A percentile compares a stretch with the other conserved stretches of the same genome.
Evolutionary conservation across 2,888 invertebrate genomes (phyloP).

Genomic region (Cryptocephalus moraei): DNA sequence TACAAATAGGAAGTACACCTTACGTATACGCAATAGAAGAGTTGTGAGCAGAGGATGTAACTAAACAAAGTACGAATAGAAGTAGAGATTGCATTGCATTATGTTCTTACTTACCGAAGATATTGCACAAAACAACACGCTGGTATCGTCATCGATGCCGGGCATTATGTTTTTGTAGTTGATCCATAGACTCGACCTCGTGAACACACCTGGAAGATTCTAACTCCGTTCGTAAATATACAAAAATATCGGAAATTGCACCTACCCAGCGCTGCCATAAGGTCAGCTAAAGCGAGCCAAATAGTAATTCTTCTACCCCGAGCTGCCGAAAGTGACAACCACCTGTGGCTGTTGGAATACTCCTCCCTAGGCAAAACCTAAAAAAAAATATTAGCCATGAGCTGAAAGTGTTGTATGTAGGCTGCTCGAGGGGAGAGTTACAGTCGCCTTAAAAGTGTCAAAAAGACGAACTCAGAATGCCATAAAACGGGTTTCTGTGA

Average conservation of each 20-base stretch:
- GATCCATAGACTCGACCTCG: constrained; percentile 60
- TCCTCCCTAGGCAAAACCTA: constrained; percentile 56
- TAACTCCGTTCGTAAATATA: neutral
- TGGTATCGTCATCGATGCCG: constrained; percentile 52
- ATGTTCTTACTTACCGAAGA: constrained; percentile 50
- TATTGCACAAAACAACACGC: constrained; percentile 61
- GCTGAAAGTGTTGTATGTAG: too few relatives aligned
- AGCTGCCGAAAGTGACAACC: constrained; percentile 48
- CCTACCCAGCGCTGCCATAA: constrained; percentile 65
- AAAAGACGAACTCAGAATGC: too few relatives aligned
- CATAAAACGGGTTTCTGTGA: too few relatives aligned
- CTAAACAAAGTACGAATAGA: too few relatives aligned
- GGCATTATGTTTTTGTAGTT: constrained; percentile 58
- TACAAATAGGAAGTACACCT: too few relatives aligned
- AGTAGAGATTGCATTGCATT: too few relatives aligned
- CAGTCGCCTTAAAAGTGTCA: too few relatives aligned
- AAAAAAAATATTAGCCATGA: constrained; percentile 17
- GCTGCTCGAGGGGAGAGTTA: too few relatives aligned
- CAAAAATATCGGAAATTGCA: too few relatives aligned
- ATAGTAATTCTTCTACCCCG: constrained; percentile 62
- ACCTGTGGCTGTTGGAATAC: constrained; percentile 42
- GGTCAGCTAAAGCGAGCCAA: constrained; percentile 71
- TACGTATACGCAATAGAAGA: too few relatives aligned
- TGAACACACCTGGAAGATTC: constrained; percentile 50
- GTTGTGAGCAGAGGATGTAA: too few relatives aligned